Percentiles rank a stretch among this genome's conserved stretches.
phyloP scores from a whole-genome alignment of 2,113 vertebrate genomes.

The Hydrolagus affinis region DNA sequence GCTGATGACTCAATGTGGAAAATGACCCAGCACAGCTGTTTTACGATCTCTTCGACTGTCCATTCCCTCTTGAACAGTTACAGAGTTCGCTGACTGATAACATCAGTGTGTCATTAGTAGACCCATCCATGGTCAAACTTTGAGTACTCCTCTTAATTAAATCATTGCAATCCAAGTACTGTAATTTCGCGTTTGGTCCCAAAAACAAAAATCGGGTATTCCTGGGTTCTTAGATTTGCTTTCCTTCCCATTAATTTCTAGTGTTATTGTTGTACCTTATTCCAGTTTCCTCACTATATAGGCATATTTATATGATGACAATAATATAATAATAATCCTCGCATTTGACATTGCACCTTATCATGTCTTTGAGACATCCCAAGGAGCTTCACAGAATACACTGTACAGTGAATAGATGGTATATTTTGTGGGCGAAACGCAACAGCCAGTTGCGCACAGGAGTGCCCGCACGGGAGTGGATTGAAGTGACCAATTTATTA shows the following conservation, averaged over 20 bases:
- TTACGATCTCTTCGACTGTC: neutral
- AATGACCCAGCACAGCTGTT: neutral
- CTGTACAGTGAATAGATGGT: no score
- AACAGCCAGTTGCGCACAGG: no score
- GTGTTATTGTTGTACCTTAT: neutral
- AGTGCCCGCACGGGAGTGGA: no score
- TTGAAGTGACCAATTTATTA: no score
- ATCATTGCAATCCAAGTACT: neutral
- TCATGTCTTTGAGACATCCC: no score
- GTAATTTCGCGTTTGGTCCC: neutral
- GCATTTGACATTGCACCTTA: no score
- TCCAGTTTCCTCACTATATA: no score
- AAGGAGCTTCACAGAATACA: no score
- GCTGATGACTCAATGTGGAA: slow-evolving; percentile 7
- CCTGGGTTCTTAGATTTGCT: neutral
- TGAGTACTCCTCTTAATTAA: neutral
- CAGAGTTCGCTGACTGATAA: neutral
- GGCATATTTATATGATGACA: no score
- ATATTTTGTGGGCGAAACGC: no score
- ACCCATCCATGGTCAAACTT: neutral
- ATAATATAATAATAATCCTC: no score
- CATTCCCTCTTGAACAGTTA: neutral
- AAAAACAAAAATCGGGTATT: neutral
- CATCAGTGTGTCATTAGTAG: no score
- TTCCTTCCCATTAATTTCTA: neutral